Evolutionary conservation across 2,888 invertebrate genomes (phyloP), one percentile per base, ranked within the genome.

Genomic region (Euproctis similis): DNA sequence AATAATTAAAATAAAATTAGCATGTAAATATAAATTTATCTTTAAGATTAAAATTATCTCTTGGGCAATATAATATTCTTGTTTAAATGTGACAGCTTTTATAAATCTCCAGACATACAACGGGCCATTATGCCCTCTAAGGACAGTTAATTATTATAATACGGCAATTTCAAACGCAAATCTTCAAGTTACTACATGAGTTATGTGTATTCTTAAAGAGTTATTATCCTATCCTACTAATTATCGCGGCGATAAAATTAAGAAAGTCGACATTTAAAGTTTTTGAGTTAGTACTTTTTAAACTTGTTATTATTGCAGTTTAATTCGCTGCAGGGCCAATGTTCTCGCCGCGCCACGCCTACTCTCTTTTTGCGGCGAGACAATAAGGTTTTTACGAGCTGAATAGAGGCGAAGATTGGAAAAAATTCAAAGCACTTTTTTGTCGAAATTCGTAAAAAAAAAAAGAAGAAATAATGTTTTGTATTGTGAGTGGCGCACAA

Each of bases 361-460:
- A 57, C 60, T 58, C 59, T 54, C 62, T 63, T 60, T n/a, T 66
- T 58, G 62, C 64, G 52, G 54, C 57, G 61, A 76, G 74, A 78
- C 77, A 75, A 80, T 75, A 75, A 74, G 70, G n/a, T 69, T 74
- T 74, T 63, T 65, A 66, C 69, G 64, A 63, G 59, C 61, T 74
- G 78, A 81, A 81, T 75, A 60, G 76, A 76, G 60, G 73, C 73
- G 74, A 76, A 80, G 76, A 82, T 82, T 81, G 80, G 78, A 73
- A 80, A 77, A 73, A 77, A 76, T 78, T 80, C 78, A 78, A 78
- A 81, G 77, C 73, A 66, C 66, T 78, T 80, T n/a, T 80, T 80
- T 75, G 80, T 78, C 63, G 75, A 75, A 81, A 78, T 80, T 78
- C 68, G 70, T 73, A 74, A 72, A 80, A 76, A 80, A 80, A n/a